Evolutionary conservation across 2,113 vertebrate genomes (phyloP).

Genomic region (Synodontis membranacea): DNA sequence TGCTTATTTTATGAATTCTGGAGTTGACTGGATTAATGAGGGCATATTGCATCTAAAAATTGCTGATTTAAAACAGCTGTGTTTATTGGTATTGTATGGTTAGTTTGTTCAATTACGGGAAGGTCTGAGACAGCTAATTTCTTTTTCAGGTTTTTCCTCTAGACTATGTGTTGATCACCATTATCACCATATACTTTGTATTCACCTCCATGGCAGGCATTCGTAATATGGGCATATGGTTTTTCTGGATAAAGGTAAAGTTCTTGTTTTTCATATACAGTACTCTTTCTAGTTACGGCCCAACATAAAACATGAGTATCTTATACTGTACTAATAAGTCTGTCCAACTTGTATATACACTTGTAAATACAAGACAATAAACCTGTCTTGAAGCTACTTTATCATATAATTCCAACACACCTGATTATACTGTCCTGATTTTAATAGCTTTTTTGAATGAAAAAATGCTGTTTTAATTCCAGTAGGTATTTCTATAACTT

Average conservation of each 20-base stretch:
- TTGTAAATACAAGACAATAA: too few species aligned
- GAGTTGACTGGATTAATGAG: not conserved
- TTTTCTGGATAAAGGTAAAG: constrained; percentile 95
- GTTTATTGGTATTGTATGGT: not conserved
- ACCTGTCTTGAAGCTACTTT: not conserved
- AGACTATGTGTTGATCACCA: constrained; percentile 94
- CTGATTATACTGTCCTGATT: not conserved
- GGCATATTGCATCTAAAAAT: not conserved
- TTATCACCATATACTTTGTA: constrained; percentile 97
- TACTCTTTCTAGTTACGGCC: not conserved
- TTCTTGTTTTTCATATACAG: not conserved
- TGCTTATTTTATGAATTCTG: not conserved
- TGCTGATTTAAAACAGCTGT: not conserved
- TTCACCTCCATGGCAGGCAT: constrained; percentile 99
- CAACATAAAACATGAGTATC: not conserved
- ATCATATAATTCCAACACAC: not conserved
- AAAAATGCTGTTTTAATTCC: not conserved
- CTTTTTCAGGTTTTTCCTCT: constrained; percentile 88
- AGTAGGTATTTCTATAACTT: not conserved
- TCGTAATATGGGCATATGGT: constrained; percentile 98
- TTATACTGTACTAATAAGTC: not conserved
- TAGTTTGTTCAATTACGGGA: not conserved
- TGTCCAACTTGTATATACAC: not conserved
- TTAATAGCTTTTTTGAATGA: not conserved
- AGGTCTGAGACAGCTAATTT: not conserved